These are phyloP conservation scores for Eupithecia pulchellata DNA, from an alignment of 2,888 invertebrate species.

Conservation along the genomic window DNA sequence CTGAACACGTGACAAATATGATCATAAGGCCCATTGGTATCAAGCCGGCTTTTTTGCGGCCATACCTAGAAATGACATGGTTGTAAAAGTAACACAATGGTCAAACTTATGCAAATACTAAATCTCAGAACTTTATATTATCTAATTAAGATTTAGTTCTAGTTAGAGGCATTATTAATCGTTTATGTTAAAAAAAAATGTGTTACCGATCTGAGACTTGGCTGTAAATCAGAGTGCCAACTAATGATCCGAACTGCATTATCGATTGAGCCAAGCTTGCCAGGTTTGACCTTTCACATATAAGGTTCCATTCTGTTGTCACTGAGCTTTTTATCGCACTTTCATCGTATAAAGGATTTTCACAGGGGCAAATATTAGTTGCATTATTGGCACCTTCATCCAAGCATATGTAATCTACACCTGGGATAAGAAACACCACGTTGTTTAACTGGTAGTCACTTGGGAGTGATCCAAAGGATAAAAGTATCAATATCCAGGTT, in stretches of 20 bases:
- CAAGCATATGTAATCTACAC: constrained; percentile 77
- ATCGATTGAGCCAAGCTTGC: constrained; percentile 84
- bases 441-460: constrained; percentile 85
- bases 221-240: constrained; percentile 84
- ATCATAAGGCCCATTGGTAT: constrained; percentile 84
- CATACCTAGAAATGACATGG: constrained; percentile 79
- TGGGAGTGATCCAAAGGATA: constrained; percentile 82
- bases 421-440: constrained; percentile 84
- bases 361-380: constrained; percentile 74
- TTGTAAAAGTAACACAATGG: no score
- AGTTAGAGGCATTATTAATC: not conserved
- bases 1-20: constrained; percentile 83
- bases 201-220: constrained; percentile 78
- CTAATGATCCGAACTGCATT: constrained; percentile 83
- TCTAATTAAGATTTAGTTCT: no score
- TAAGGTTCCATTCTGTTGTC: constrained; percentile 86
- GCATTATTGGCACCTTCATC: constrained; percentile 63
- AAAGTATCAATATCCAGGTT: constrained; percentile 76
- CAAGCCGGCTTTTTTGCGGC: constrained; percentile 87
- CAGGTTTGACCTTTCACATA: constrained; percentile 83
- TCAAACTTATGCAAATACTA: not conserved
- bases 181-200: not conserved
- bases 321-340: constrained; percentile 83
- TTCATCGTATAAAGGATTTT: constrained; percentile 81
- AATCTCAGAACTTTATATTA: not conserved